Conservation (phyloP, 2,888 invertebrate genomes). For the Serripes groenlandicus region DNA sequence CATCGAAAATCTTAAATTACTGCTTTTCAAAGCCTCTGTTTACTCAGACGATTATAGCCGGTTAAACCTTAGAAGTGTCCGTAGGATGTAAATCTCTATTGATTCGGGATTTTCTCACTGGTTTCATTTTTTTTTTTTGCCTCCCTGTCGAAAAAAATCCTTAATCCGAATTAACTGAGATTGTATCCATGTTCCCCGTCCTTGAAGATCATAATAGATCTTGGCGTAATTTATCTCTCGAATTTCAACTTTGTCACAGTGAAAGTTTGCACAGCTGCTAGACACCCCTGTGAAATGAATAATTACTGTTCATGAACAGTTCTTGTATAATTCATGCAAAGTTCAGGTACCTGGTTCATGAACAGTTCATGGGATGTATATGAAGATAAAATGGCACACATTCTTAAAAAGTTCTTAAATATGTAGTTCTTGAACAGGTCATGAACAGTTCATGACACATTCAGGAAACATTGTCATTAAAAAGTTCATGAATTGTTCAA, state of each 20-base stretch:
- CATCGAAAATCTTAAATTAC: conserved; percentile 7
- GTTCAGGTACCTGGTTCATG: too few species aligned
- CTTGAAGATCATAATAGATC: conserved; percentile 16
- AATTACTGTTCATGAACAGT: too few species aligned
- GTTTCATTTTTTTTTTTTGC: too few species aligned
- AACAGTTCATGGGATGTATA: too few species aligned
- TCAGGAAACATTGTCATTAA: too few species aligned
- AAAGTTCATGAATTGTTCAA: too few species aligned
- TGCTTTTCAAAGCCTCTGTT: conserved; percentile 2
- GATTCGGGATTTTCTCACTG: conserved; percentile 24
- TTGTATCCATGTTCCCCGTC: background rate
- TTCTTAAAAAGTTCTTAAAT: too few species aligned
- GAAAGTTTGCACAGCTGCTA: conserved; percentile 45
- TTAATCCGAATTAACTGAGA: conserved; percentile 29
- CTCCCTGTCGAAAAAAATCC: conserved; percentile 28
- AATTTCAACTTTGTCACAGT: conserved; percentile 44
- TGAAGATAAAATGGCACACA: too few species aligned
- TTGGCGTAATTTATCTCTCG: conserved; percentile 11
- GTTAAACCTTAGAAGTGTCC: conserved; percentile 22
- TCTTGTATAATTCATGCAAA: too few species aligned
- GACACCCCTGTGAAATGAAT: too few species aligned
- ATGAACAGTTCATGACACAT: too few species aligned
- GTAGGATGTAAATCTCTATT: conserved; percentile 17
- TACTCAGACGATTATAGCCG: background rate
- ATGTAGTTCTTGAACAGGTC: too few species aligned